These are phyloP conservation scores for Parotocinclus haroldoi DNA, from an alignment of 2,797 vertebrate genomes.

Conservation along the genomic window DNA sequence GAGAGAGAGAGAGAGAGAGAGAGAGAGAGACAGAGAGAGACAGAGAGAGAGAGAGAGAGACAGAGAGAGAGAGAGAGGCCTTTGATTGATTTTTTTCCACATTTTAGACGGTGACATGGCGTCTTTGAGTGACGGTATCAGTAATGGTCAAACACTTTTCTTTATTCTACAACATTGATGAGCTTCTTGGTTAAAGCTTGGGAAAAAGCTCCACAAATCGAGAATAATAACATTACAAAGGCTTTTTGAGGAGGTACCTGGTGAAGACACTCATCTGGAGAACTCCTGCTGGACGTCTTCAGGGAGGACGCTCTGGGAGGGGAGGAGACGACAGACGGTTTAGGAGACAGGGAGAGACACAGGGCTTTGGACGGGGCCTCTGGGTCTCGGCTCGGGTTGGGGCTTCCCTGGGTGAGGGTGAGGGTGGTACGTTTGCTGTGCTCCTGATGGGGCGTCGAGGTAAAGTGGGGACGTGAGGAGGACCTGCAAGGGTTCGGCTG, in stretches of 20 bases:
- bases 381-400: conserved; percentile 76
- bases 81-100: too few species aligned
- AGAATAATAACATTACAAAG: too few species aligned
- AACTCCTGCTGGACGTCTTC: conserved; percentile 78
- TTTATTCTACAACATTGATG: too few species aligned
- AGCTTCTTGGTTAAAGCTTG: too few species aligned
- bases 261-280: conserved; percentile 74
- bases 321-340: conserved; percentile 30
- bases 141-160: too few species aligned
- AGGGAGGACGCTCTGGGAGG: conserved; percentile 43
- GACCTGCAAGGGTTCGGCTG: conserved; percentile 60
- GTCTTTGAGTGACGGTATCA: too few species aligned
- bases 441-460: conserved; percentile 78
- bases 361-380: conserved; percentile 49
- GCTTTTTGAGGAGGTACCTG: conserved; percentile 64
- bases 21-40: too few species aligned
- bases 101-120: too few species aligned
- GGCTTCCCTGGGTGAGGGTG: conserved; percentile 81
- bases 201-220: too few species aligned
- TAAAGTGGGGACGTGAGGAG: conserved; percentile 79
- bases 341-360: conserved; percentile 32
- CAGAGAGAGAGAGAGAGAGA: too few species aligned
- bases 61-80: too few species aligned
- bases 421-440: conserved; percentile 86
- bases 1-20: too few species aligned